A percentile compares a stretch with the other conserved stretches of the same genome.
phyloP scores from a whole-genome alignment of 1,140 invertebrate genomes.

The Anoplolepis gracilipes region DNA sequence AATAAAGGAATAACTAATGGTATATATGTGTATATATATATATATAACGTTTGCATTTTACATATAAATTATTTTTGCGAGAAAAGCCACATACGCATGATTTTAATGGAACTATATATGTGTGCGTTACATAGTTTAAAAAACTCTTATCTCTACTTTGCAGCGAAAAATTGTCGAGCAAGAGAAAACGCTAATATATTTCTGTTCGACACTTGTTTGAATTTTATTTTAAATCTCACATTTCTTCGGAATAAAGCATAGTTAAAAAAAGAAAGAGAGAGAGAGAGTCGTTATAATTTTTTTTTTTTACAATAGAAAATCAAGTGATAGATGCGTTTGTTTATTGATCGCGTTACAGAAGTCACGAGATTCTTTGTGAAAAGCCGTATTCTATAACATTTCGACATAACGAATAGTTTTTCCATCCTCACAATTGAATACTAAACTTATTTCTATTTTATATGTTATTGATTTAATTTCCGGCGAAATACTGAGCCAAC shows the following conservation, averaged over 20 bases:
- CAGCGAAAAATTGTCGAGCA: background rate
- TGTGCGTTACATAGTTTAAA: too few species aligned
- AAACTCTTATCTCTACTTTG: background rate
- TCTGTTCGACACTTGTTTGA: background rate
- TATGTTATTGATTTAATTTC: background rate
- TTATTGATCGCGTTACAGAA: background rate
- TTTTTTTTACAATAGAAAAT: background rate
- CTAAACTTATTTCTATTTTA: constrained; percentile 7
- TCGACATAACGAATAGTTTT: background rate
- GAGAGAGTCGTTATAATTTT: background rate
- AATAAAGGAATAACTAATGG: background rate
- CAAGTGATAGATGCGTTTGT: background rate
- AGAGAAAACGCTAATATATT: background rate
- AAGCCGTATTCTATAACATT: background rate
- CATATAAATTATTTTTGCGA: background rate
- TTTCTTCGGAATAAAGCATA: background rate
- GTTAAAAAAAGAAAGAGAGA: too few species aligned
- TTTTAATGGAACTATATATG: background rate
- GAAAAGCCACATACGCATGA: too few species aligned
- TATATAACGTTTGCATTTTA: background rate
- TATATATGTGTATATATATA: too few species aligned
- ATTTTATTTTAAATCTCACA: background rate
- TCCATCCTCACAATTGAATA: background rate
- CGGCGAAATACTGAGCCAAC: background rate
- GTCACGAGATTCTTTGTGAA: background rate